These are phyloP conservation scores for Caenorhabditis panamensis DNA, from an alignment of 2,888 invertebrate genomes.

Conservation along the genomic window DNA sequence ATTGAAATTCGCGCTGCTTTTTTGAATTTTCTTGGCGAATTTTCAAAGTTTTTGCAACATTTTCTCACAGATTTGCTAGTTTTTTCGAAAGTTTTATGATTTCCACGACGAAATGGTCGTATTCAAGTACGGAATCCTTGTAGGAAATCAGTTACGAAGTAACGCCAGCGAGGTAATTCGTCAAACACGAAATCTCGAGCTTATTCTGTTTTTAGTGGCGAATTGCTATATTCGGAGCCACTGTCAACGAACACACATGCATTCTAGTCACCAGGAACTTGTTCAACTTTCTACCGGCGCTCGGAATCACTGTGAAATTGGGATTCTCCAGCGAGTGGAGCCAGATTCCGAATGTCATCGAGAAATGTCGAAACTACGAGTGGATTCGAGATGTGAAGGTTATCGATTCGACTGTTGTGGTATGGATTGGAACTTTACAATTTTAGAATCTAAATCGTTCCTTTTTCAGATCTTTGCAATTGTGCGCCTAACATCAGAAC, in stretches of 20 bases:
- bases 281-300: constrained; percentile 13
- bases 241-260: constrained; percentile 1
- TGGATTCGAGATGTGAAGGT: constrained; percentile 46
- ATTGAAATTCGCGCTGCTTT: background rate
- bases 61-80: background rate
- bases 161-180: background rate
- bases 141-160: background rate
- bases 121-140: constrained; percentile 29
- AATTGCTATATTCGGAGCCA: background rate
- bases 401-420: constrained; percentile 28
- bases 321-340: background rate
- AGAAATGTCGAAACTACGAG: background rate
- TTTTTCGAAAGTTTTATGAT: background rate
- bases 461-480: constrained; percentile 34
- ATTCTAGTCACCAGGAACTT: background rate
- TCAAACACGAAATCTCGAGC: too few species aligned
- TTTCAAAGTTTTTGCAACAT: background rate
- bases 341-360: constrained; percentile 5
- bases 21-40: background rate
- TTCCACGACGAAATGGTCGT: background rate
- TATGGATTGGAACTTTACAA: background rate
- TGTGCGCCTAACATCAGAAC: background rate
- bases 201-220: constrained; percentile 16
- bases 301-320: constrained; percentile 21
- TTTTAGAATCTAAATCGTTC: background rate